phyloP scores from a whole-genome alignment of 2,797 vertebrate species.

The Cetoscarus ocellatus region DNA sequence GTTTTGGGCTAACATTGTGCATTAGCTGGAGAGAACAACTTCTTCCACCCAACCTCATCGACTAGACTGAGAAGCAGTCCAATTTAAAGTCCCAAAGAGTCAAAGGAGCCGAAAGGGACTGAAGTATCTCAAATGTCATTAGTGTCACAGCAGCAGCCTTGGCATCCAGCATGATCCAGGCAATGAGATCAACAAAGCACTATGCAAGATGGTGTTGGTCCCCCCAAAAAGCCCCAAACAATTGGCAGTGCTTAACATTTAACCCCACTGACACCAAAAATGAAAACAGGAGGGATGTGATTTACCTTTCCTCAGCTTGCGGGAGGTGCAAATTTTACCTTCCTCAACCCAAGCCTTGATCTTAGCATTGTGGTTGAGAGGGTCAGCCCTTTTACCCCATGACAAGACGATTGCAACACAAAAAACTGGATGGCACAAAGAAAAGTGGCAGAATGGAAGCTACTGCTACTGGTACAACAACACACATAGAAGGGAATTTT shows the following conservation, averaged over 20 bases:
- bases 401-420: conserved; percentile 69
- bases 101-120: conserved; percentile 67
- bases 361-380: conserved; percentile 81
- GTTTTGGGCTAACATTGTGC: conserved; percentile 67
- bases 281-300: conserved; percentile 81
- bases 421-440: conserved; percentile 75
- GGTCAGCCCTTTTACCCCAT: conserved; percentile 72
- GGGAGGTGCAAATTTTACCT: conserved; percentile 81
- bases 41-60: conserved; percentile 79
- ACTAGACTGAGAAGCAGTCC: conserved; percentile 70
- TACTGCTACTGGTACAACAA: conserved; percentile 80
- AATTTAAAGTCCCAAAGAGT: conserved; percentile 76
- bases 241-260: conserved; percentile 72
- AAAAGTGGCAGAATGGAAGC: conserved; percentile 77
- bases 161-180: conserved; percentile 86
- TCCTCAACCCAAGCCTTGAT: conserved; percentile 82
- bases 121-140: conserved; percentile 71
- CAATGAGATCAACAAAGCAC: conserved; percentile 85
- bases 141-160: conserved; percentile 82
- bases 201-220: conserved; percentile 78
- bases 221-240: conserved; percentile 68
- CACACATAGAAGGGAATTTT: conserved; percentile 70
- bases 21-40: conserved; percentile 79
- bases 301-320: conserved; percentile 85
- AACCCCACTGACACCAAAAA: conserved; percentile 78